These are phyloP conservation scores for Lordiphosa collinella DNA, from an alignment of 1,140 invertebrate genomes.

Conservation along the genomic window DNA sequence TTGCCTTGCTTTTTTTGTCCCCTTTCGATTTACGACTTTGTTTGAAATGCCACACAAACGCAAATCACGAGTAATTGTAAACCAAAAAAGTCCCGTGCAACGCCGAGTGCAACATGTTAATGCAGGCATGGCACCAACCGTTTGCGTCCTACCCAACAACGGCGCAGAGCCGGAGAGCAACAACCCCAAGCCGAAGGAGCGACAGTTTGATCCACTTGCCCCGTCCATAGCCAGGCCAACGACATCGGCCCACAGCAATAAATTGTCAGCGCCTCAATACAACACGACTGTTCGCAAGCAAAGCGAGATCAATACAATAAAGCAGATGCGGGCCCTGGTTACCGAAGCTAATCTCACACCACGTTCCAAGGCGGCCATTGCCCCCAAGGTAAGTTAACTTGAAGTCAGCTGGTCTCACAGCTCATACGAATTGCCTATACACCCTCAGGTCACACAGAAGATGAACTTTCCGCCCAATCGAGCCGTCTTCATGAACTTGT, in stretches of 20 bases:
- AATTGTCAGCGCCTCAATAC: slow-evolving; percentile 25
- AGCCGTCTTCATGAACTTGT: slow-evolving; percentile 33
- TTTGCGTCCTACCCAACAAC: slow-evolving; percentile 14
- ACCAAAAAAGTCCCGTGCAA: slow-evolving; percentile 2
- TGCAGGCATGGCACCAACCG: not conserved
- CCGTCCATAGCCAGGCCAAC: not conserved
- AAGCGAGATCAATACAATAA: slow-evolving; percentile 12
- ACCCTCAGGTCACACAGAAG: slow-evolving; percentile 40
- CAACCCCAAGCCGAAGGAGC: not conserved
- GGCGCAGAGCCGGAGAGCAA: not conserved
- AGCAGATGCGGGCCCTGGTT: not conserved
- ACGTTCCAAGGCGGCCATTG: slow-evolving; percentile 20
- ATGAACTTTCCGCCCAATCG: slow-evolving; percentile 36
- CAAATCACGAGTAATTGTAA: slow-evolving; percentile 1
- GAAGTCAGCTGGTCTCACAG: too few relatives aligned
- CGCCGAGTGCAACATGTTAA: slow-evolving; percentile 1
- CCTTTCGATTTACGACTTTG: not conserved
- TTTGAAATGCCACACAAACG: slow-evolving; percentile 44
- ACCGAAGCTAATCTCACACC: slow-evolving; percentile 11
- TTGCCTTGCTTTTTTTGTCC: not conserved
- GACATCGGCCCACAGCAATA: not conserved
- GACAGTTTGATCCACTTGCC: not conserved
- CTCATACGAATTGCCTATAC: not conserved
- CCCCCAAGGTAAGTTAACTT: slow-evolving; percentile 29
- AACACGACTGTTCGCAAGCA: slow-evolving; percentile 36